These are phyloP conservation scores for Cataglyphis livida DNA, from an alignment of 2,888 invertebrate species.

Conservation along the genomic window DNA sequence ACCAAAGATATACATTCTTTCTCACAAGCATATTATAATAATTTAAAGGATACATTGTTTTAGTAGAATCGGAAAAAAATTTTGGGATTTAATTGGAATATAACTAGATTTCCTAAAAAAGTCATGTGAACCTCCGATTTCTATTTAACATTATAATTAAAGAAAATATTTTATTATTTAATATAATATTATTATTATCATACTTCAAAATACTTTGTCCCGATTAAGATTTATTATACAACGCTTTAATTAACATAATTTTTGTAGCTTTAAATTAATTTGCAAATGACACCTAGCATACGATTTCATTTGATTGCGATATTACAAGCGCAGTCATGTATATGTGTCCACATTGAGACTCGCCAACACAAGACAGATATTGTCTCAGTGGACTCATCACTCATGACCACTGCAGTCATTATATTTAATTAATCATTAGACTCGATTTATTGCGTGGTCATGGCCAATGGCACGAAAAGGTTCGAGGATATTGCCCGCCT, in stretches of 20 bases:
- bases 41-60: conserved; percentile 2
- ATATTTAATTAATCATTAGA: conserved; percentile 84
- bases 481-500: conserved; percentile 30
- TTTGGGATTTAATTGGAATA: not conserved
- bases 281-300: conserved; percentile 21
- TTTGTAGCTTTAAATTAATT: not conserved
- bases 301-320: conserved; percentile 33
- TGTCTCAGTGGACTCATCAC: conserved; percentile 81
- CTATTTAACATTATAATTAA: too few relatives aligned
- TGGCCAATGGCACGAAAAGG: conserved; percentile 54
- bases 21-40: not conserved
- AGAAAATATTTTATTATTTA: too few relatives aligned
- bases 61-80: not conserved
- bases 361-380: conserved; percentile 76
- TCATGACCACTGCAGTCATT: conserved; percentile 79
- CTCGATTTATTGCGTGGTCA: conserved; percentile 78
- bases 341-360: conserved; percentile 59
- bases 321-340: conserved; percentile 35
- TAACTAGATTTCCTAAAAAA: not conserved
- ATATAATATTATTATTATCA: not conserved
- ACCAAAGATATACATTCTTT: conserved; percentile 23
- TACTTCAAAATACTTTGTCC: not conserved
- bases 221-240: not conserved
- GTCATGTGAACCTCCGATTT: not conserved
- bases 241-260: not conserved